Percentiles rank a stretch among this genome's conserved stretches.
These are phyloP conservation scores for Motacilla alba DNA, from an alignment of 2,113 vertebrate genomes.

Conservation along the genomic window DNA sequence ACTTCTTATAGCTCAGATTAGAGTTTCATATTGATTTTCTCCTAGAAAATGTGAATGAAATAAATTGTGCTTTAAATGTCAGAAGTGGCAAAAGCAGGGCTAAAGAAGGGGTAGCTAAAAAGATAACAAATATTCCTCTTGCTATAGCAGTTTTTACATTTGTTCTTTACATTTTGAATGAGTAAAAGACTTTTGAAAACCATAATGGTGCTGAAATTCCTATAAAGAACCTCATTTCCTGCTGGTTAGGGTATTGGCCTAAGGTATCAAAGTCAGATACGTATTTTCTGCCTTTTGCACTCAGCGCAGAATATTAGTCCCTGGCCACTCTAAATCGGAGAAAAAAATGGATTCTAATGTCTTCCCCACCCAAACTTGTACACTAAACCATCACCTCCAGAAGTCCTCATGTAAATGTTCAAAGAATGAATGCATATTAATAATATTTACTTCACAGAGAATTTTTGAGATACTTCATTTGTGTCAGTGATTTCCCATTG, in stretches of 20 bases:
- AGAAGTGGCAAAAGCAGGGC: neutral
- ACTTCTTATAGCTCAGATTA: constrained; percentile 21
- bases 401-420: neutral
- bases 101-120: neutral
- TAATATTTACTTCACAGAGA: neutral
- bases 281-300: neutral
- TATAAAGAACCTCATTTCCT: neutral
- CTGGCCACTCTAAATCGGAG: neutral
- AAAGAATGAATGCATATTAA: neutral
- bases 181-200: constrained; percentile 2
- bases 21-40: constrained; percentile 52
- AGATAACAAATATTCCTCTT: neutral
- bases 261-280: neutral
- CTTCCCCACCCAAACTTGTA: neutral
- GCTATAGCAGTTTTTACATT: neutral
- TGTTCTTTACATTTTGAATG: neutral
- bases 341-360: neutral
- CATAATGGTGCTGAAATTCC: neutral
- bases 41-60: constrained; percentile 14
- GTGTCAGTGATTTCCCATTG: neutral
- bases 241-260: neutral
- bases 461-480: neutral
- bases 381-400: neutral
- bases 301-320: neutral
- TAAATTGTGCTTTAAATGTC: neutral